phyloP scores from a whole-genome alignment of 1,140 invertebrate species.

The Macrobrachium rosenbergii region DNA sequence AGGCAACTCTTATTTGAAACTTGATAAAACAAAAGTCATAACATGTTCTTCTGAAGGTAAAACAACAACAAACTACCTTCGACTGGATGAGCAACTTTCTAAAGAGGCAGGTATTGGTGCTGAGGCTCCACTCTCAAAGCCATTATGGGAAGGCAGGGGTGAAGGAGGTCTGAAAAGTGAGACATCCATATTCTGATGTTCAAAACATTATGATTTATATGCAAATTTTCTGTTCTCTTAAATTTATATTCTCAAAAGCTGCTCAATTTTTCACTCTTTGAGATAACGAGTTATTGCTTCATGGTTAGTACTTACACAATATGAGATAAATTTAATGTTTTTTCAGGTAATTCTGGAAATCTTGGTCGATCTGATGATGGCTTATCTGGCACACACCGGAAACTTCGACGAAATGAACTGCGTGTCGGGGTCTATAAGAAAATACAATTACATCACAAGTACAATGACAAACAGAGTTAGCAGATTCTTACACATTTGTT shows the following conservation, averaged over 20 bases:
- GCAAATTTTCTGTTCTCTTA: no score
- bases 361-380: constrained; percentile 83
- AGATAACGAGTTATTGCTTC: no score
- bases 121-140: constrained; percentile 52
- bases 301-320: constrained; percentile 85
- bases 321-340: constrained; percentile 93
- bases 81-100: constrained; percentile 51
- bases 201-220: no score
- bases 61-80: constrained; percentile 32
- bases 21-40: not conserved
- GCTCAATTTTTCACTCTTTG: no score
- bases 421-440: constrained; percentile 47
- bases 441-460: not conserved
- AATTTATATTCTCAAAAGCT: no score
- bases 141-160: constrained; percentile 51
- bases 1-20: not conserved
- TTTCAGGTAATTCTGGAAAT: constrained; percentile 93
- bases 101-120: constrained; percentile 42
- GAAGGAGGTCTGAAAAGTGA: constrained; percentile 40
- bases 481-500: no score
- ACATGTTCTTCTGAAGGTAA: not conserved
- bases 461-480: not conserved
- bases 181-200: not conserved
- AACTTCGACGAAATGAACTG: constrained; percentile 90
- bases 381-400: constrained; percentile 95